Evolutionary conservation across 2,888 invertebrate genomes (phyloP), one percentile per base, ranked within the genome.

Genomic region (Lithophane socia): DNA sequence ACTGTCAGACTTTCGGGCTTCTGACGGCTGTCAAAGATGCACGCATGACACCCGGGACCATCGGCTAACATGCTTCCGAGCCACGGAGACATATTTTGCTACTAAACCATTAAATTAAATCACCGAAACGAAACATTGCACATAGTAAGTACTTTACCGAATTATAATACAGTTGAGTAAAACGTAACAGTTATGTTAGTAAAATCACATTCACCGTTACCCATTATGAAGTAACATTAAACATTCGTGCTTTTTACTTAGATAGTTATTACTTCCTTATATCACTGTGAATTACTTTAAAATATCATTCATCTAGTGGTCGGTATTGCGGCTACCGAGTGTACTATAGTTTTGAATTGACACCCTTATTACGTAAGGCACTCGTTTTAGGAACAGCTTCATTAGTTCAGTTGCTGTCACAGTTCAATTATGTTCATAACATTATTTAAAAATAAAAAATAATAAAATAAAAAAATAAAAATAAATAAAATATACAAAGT

Each of bases 191-290:
- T 80, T 83, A 74, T 80, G 83, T 68, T 86, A 47, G 74, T 79
- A 76, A 75, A 75, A 83, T 80, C 13, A 69, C 77, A 74, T 79
- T 73, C 69, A 84, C 82, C 60, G 79, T 83, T 83, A 80, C 79
- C 77, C 64, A 68, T 77, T 84, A 87, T 77, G 83, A 69, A 66
- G 76, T 80, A 86, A 83, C 76, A 74, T 77, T 76, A 64, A 75
- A 29, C 44, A 75, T 81, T 79, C 52, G 37, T 75, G 64, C 7
- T 72, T 82, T 79, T 86, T 79, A 80, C 70, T 24, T 29, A 58
- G 42, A 66, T 54, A 42, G 66, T 79, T 84, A 84, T 77, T 78
- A 80, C 86, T 87, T 87, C 84, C 86, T 87, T 69, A 74, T 84
- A 24, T 52, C 56, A 37, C 54, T 10, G 16, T 52, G 47, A 71